Conservation (phyloP, 2,888 invertebrate genomes). For the Epinotia demarniana region DNA sequence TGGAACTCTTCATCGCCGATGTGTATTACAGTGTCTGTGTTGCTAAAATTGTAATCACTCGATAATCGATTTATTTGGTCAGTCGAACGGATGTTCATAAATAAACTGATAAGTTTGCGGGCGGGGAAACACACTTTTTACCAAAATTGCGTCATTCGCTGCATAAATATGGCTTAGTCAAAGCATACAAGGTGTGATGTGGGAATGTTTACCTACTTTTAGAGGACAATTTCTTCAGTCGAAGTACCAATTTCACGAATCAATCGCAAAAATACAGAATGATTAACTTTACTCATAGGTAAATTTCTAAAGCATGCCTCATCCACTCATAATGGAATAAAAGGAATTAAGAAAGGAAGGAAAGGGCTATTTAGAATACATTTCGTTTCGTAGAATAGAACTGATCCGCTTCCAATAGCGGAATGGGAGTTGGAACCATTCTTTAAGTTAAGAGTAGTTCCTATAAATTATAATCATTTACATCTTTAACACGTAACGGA, state of each 20-base stretch:
- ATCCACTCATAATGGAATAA: too few species aligned
- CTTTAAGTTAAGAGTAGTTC: too few species aligned
- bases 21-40: constrained; percentile 87
- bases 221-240: background rate
- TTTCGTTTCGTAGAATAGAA: too few species aligned
- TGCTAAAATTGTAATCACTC: constrained; percentile 72
- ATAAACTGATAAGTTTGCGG: constrained; percentile 15
- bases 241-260: background rate
- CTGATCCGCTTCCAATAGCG: too few species aligned
- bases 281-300: too few species aligned
- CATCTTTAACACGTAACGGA: background rate
- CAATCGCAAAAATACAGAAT: background rate
- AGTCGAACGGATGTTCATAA: background rate
- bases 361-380: too few species aligned
- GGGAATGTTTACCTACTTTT: background rate
- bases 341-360: too few species aligned
- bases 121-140: constrained; percentile 12
- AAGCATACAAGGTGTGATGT: background rate
- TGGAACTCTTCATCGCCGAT: constrained; percentile 88
- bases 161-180: background rate
- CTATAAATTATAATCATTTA: too few species aligned
- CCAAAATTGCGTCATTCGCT: constrained; percentile 9
- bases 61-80: constrained; percentile 22
- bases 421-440: too few species aligned
- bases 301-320: too few species aligned